Conservation (phyloP, 2,113 vertebrate genomes). For the Coreoperca whiteheadi region DNA sequence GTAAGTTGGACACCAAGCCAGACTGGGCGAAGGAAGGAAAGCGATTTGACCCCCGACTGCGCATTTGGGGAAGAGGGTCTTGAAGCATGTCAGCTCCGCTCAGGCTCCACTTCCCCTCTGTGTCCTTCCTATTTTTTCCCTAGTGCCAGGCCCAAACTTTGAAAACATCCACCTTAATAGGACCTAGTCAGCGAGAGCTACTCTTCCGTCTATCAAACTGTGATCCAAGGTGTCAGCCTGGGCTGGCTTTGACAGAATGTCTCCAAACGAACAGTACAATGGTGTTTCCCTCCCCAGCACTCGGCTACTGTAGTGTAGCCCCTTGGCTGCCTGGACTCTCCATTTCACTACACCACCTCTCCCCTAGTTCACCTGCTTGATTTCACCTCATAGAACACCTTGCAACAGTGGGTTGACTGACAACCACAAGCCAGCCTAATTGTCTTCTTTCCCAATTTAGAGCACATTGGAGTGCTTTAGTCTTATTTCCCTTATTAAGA, state of each 20-base stretch:
- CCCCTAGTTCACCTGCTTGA: slow-evolving; percentile 75
- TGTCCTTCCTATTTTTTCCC: slow-evolving; percentile 88
- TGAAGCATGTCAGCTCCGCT: slow-evolving; percentile 85
- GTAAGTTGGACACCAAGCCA: slow-evolving; percentile 77
- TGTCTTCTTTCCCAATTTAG: slow-evolving; percentile 74
- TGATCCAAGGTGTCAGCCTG: slow-evolving; percentile 82
- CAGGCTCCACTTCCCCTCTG: slow-evolving; percentile 84
- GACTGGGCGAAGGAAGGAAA: slow-evolving; percentile 70
- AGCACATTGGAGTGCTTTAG: slow-evolving; percentile 43
- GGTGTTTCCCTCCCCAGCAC: slow-evolving; percentile 77
- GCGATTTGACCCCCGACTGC: slow-evolving; percentile 80
- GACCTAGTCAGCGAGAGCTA: slow-evolving; percentile 80
- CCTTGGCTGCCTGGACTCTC: slow-evolving; percentile 73
- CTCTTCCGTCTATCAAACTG: slow-evolving; percentile 85
- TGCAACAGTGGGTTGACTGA: slow-evolving; percentile 78
- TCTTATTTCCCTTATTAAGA: slow-evolving; percentile 58
- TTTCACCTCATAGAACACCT: slow-evolving; percentile 79
- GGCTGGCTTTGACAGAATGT: slow-evolving; percentile 83
- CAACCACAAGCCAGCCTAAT: slow-evolving; percentile 73
- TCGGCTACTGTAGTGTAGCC: slow-evolving; percentile 73
- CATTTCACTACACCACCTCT: slow-evolving; percentile 74
- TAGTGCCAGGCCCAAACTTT: slow-evolving; percentile 82
- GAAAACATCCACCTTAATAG: slow-evolving; percentile 87
- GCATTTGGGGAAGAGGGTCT: slow-evolving; percentile 79
- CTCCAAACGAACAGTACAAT: slow-evolving; percentile 81